Evolutionary conservation across 2,888 invertebrate species (phyloP), one percentile per base, ranked within the genome.

Genomic region (Lycaena phlaeas): DNA sequence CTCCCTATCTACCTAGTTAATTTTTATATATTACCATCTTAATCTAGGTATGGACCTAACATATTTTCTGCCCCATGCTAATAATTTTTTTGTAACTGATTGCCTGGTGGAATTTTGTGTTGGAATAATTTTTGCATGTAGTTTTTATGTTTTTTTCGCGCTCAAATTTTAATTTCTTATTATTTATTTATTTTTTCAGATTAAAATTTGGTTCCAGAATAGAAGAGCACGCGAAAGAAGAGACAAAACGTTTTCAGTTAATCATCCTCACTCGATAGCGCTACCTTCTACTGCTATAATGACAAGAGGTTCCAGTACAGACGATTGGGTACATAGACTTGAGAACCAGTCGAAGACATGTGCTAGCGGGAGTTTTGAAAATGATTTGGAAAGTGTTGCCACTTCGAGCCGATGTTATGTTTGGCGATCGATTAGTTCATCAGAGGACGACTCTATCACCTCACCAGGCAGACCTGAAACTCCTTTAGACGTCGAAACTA

Each of bases 191-290:
- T 41, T 28, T 27, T 47, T 41, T 14, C 59, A 84, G 84, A 84
- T 82, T 40, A 85, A 91, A 79, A 93, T 93, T 53, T 93, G 93
- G 93, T 93, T 93, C 64, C 92, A 93, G 87, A 93, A 93, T 66
- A 87, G 93, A 31, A 85, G 93, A 36, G 93, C 93, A 0, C 84
- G 92, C 22, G 92, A 92, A 56, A 77, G 92, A 49, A 84, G 92
- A 51, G 92, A 93, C 67, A 87, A 86, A 55, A 66, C 61, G 38
- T 51, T 55, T 1, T 65, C 47, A 14, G 69, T 82, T 1, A 50
- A 61, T 1, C 78, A 78, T 0, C 82, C 82, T 1, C 53, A 60
- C 14, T 69, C 66, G 1, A 59, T 79, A 1, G 56, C 75, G 1
- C 49, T 84, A n/a, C 69, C 74, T 2, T 63, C 82, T 0, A 73